A percentile compares a stretch with the other conserved stretches of the same genome.
Evolutionary conservation across 2,797 vertebrate genomes (phyloP).

Genomic region (Ptychadena robeensis): DNA sequence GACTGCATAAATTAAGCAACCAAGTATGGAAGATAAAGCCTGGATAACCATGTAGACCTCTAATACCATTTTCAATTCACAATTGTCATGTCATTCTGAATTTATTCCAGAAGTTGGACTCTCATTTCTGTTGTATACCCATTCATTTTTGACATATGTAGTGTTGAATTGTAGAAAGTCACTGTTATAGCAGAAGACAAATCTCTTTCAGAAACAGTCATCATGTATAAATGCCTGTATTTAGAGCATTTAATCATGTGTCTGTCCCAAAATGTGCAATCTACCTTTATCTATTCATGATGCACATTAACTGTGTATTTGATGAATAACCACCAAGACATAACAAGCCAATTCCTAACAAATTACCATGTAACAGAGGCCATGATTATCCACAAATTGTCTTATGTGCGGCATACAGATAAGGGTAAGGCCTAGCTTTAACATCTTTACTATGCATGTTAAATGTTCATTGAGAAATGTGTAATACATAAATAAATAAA

Average conservation of each 20-base stretch:
- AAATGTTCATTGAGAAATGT: too few species aligned
- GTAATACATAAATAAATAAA: too few species aligned
- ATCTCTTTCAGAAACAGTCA: slow-evolving; percentile 7
- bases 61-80: not conserved
- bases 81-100: not conserved
- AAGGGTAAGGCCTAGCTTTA: not conserved
- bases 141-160: not conserved
- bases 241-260: slow-evolving; percentile 7
- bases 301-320: slow-evolving; percentile 1
- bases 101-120: not conserved
- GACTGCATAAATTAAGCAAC: too few species aligned
- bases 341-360: slow-evolving; percentile 10
- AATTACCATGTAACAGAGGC: not conserved
- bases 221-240: slow-evolving; percentile 19
- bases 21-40: too few species aligned
- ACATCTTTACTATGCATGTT: not conserved
- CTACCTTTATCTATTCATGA: not conserved
- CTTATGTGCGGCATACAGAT: not conserved
- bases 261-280: not conserved
- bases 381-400: not conserved
- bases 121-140: too few species aligned
- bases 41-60: too few species aligned
- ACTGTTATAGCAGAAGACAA: not conserved
- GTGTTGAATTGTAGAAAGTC: not conserved
- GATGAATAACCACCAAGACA: slow-evolving; percentile 31